phyloP scores from a whole-genome alignment of 2,113 vertebrate species.

The Nannobrachium achirus region DNA sequence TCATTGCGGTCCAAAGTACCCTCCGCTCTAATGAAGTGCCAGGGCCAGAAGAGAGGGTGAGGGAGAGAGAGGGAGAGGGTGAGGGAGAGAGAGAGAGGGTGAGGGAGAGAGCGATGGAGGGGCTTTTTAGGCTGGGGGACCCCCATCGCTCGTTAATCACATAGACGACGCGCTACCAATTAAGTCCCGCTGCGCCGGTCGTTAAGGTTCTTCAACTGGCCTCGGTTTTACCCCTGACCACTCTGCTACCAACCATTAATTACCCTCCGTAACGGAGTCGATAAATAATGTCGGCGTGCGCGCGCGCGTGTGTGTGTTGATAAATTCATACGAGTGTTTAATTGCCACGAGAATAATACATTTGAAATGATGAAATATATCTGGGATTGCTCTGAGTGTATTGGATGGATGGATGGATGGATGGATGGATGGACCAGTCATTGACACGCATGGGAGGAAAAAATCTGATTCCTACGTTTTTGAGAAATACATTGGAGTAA shows the following conservation, averaged over 20 bases:
- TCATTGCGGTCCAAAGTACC: conserved; percentile 60
- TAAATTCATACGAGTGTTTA: conserved; percentile 53
- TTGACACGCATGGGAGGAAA: no score
- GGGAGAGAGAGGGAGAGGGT: no score
- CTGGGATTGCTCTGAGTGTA: conserved; percentile 5
- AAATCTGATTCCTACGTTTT: no score
- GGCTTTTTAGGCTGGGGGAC: conserved; percentile 63
- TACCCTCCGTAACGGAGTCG: conserved; percentile 51
- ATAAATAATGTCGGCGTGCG: conserved; percentile 59
- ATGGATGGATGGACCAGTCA: no score
- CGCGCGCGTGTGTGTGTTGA: conserved; percentile 44
- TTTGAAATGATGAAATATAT: conserved; percentile 1
- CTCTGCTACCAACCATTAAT: conserved; percentile 68
- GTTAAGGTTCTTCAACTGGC: conserved; percentile 66
- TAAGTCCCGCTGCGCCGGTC: conserved; percentile 52
- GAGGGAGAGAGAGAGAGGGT: no score
- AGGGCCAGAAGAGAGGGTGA: conserved; percentile 53
- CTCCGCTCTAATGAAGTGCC: conserved; percentile 66
- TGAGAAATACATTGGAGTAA: no score
- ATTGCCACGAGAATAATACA: conserved; percentile 46
- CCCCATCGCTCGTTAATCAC: conserved; percentile 68
- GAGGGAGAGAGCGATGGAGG: no score
- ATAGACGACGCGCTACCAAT: conserved; percentile 68
- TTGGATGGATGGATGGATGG: no score
- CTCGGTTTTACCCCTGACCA: conserved; percentile 60